phyloP scores from a whole-genome alignment of 2,888 invertebrate species.

The Platerodrilus igneus region DNA sequence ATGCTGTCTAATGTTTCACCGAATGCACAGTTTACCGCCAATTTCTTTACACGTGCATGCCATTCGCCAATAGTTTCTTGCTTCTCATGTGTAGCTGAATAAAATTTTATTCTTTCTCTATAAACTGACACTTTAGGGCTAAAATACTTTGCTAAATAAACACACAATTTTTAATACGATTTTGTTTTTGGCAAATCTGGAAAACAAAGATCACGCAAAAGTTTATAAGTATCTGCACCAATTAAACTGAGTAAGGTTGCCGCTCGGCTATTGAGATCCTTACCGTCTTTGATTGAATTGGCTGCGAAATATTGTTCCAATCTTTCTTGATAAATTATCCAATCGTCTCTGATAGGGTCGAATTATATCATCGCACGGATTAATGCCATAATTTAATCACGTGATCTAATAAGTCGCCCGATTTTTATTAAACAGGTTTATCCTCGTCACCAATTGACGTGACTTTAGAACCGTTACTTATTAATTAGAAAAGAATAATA shows the following conservation, averaged over 20 bases:
- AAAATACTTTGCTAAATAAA: slow-evolving; percentile 11
- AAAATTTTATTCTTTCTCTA: slow-evolving; percentile 10
- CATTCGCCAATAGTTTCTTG: neutral
- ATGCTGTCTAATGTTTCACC: slow-evolving; percentile 3
- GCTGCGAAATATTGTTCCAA: slow-evolving; percentile 27
- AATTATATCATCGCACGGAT: neutral
- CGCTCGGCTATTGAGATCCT: slow-evolving; percentile 21
- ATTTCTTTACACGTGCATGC: slow-evolving; percentile 1
- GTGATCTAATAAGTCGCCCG: too few species aligned
- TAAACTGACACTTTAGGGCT: slow-evolving; percentile 7
- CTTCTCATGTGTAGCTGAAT: neutral
- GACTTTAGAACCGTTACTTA: too few species aligned
- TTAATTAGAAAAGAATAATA: too few species aligned
- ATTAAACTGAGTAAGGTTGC: slow-evolving; percentile 24
- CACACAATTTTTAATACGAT: slow-evolving; percentile 12
- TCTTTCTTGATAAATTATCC: slow-evolving; percentile 19
- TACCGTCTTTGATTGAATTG: slow-evolving; percentile 20
- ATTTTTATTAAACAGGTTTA: too few species aligned
- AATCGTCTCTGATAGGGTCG: slow-evolving; percentile 9
- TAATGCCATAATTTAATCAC: too few species aligned
- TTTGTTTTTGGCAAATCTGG: slow-evolving; percentile 24
- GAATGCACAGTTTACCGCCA: slow-evolving; percentile 3
- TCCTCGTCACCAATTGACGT: too few species aligned
- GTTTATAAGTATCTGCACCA: slow-evolving; percentile 22
- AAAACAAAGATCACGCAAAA: slow-evolving; percentile 24